Conservation (phyloP, 2,888 invertebrate genomes). For the Deroplatys truncata region DNA sequence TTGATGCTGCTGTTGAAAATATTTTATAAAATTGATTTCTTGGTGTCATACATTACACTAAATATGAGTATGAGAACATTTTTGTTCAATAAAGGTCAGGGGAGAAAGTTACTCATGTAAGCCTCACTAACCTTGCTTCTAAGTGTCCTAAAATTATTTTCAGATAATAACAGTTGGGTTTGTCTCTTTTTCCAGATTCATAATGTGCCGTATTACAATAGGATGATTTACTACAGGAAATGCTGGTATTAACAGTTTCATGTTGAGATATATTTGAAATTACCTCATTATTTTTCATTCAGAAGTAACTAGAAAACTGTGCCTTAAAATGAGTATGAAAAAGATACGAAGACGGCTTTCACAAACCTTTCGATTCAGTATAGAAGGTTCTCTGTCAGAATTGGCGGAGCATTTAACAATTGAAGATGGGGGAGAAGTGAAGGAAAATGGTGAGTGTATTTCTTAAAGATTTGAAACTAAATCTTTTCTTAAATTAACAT, state of each 20-base stretch:
- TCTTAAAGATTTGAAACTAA: no score
- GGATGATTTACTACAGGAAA: not conserved
- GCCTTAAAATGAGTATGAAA: conserved; percentile 34
- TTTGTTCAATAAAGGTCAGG: no score
- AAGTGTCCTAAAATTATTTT: no score
- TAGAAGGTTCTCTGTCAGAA: conserved; percentile 35
- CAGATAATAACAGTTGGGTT: not conserved
- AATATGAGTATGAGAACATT: no score
- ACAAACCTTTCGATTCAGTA: conserved; percentile 38
- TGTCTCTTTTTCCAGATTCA: not conserved
- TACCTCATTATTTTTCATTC: not conserved
- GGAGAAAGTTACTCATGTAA: no score
- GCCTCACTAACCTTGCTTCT: no score
- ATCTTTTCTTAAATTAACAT: no score
- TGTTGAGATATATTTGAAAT: not conserved
- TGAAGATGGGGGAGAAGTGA: conserved; percentile 36
- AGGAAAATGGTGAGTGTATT: conserved; percentile 33
- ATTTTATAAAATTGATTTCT: no score
- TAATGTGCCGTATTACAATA: not conserved
- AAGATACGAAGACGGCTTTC: conserved; percentile 37
- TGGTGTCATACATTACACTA: no score
- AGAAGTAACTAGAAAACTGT: not conserved
- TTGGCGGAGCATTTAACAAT: conserved; percentile 37
- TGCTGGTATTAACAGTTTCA: not conserved
- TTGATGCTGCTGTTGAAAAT: no score